phyloP scores from a whole-genome alignment of 92 coral and sea anemone genomes.

The Palythoa grandiflora region DNA sequence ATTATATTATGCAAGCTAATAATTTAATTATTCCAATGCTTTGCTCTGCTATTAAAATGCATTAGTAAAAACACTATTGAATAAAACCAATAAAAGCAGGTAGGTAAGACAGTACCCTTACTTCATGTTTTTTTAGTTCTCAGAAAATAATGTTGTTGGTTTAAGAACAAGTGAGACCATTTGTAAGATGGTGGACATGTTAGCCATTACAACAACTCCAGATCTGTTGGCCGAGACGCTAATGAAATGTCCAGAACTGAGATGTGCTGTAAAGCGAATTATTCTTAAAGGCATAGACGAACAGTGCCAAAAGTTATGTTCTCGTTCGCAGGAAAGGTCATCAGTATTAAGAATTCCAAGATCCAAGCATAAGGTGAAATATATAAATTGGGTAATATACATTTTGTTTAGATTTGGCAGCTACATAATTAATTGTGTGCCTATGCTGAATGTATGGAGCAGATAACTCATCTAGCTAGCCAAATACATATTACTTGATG shows the following conservation, averaged over 20 bases:
- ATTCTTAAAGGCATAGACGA: slow-evolving; percentile 34
- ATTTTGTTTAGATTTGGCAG: slow-evolving; percentile 32
- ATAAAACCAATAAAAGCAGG: slow-evolving; percentile 31
- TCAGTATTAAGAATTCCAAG: slow-evolving; percentile 37
- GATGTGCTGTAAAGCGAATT: slow-evolving; percentile 48
- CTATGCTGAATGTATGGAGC: slow-evolving; percentile 4
- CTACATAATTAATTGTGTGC: slow-evolving; percentile 22
- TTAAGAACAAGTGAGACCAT: slow-evolving; percentile 34
- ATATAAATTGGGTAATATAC: neutral
- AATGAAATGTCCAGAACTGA: slow-evolving; percentile 40
- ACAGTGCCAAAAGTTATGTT: slow-evolving; percentile 49
- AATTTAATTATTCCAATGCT: slow-evolving; percentile 25
- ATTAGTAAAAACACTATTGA: slow-evolving; percentile 18
- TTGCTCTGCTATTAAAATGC: slow-evolving; percentile 19
- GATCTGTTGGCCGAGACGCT: slow-evolving; percentile 54
- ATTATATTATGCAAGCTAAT: slow-evolving; percentile 29
- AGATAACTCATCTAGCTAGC: neutral
- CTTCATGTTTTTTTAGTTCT: slow-evolving; percentile 20
- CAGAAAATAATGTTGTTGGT: slow-evolving; percentile 46
- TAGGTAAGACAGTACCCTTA: neutral
- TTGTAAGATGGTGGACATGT: slow-evolving; percentile 48
- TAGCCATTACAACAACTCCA: slow-evolving; percentile 47
- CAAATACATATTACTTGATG: slow-evolving; percentile 13
- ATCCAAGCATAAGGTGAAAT: slow-evolving; percentile 47
- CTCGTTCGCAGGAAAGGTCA: slow-evolving; percentile 41